phyloP scores from a whole-genome alignment of 2,113 vertebrate species.

The Procapra przewalskii region DNA sequence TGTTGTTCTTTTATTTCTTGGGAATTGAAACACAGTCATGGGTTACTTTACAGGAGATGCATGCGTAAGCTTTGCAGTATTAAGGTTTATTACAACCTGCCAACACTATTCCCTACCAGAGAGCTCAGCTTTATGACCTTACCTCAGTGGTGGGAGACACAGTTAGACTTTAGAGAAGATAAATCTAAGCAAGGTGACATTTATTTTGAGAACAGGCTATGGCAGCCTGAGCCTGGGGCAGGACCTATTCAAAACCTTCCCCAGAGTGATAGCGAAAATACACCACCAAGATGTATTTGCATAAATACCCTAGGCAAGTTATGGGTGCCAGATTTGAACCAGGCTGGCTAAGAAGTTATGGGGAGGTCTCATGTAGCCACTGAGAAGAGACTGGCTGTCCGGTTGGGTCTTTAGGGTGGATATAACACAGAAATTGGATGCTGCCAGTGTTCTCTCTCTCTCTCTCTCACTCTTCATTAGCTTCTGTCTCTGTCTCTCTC shows the following conservation, averaged over 20 bases:
- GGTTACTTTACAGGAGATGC: conserved; percentile 55
- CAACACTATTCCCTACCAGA: neutral
- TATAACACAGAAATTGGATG: neutral
- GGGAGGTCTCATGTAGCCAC: neutral
- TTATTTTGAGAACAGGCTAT: conserved; percentile 10
- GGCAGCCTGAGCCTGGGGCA: neutral
- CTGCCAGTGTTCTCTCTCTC: neutral
- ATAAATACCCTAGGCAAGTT: neutral
- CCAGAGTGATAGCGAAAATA: neutral
- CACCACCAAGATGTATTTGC: neutral
- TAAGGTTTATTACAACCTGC: neutral
- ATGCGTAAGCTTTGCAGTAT: conserved; percentile 21
- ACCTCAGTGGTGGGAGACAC: neutral
- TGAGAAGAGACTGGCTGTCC: neutral
- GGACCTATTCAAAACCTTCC: neutral
- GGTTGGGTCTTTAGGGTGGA: neutral
- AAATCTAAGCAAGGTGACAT: neutral
- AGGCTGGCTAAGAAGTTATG: neutral
- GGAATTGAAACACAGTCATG: conserved; percentile 26
- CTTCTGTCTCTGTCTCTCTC: neutral
- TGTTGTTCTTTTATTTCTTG: conserved; percentile 41
- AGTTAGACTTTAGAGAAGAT: conserved; percentile 25
- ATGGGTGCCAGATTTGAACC: neutral
- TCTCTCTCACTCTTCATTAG: neutral
- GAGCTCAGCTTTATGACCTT: conserved; percentile 41